Evolutionary conservation across 2,888 invertebrate genomes (phyloP).

Genomic region (Clostera curtula): DNA sequence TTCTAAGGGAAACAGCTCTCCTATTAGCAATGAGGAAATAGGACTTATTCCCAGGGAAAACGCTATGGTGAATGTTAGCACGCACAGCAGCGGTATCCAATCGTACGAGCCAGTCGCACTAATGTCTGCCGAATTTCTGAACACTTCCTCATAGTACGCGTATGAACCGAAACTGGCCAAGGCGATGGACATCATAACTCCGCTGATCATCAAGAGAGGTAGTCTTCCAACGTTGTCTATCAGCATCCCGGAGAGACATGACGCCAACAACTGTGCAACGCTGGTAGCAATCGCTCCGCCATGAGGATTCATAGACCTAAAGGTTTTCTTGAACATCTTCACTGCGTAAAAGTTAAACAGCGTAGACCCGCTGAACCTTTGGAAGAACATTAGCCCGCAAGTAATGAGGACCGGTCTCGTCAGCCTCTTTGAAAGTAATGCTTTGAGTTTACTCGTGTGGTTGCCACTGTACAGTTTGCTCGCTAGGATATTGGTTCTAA

Average conservation of each 20-base stretch:
- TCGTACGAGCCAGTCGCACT: constrained; percentile 76
- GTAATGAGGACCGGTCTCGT: constrained; percentile 85
- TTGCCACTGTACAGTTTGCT: constrained; percentile 54
- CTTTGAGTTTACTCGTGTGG: constrained; percentile 46
- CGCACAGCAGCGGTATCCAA: constrained; percentile 90
- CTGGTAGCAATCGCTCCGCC: constrained; percentile 89
- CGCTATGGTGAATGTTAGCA: constrained; percentile 87
- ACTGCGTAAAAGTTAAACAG: constrained; percentile 90
- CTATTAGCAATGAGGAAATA: constrained; percentile 82
- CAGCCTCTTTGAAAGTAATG: constrained; percentile 55
- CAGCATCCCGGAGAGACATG: constrained; percentile 85
- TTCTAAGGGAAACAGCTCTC: constrained; percentile 82
- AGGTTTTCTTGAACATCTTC: constrained; percentile 88
- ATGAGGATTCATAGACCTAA: constrained; percentile 86
- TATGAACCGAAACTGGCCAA: constrained; percentile 89
- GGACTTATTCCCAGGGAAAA: constrained; percentile 87
- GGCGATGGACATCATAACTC: constrained; percentile 88
- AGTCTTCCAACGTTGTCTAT: constrained; percentile 90
- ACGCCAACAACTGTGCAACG: constrained; percentile 87
- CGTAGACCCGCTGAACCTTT: constrained; percentile 87
- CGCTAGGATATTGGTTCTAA: constrained; percentile 80
- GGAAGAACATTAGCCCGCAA: constrained; percentile 91
- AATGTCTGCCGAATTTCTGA: constrained; percentile 48
- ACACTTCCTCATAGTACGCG: constrained; percentile 84
- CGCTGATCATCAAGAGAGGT: constrained; percentile 87